These are phyloP conservation scores for Lerema accius DNA, from an alignment of 1,140 invertebrate species.

Conservation along the genomic window DNA sequence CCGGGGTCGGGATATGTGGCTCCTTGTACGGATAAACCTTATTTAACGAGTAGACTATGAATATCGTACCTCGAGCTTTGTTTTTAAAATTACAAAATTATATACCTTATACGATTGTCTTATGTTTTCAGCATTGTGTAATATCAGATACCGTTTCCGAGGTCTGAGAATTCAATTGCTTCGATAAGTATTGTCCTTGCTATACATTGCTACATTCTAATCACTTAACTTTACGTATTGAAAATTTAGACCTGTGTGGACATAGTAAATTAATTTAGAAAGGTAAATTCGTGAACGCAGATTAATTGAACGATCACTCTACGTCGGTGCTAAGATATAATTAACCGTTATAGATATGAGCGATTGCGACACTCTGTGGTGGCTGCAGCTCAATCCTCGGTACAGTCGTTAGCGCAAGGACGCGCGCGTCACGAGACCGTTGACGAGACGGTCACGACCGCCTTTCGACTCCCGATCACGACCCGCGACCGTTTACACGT, in stretches of 20 bases:
- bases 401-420: conserved; percentile 45
- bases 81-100: too few relatives aligned
- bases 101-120: not conserved
- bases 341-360: conserved; percentile 31
- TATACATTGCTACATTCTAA: too few relatives aligned
- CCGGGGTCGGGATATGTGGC: too few relatives aligned
- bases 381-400: conserved; percentile 19
- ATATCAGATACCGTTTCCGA: not conserved
- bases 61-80: too few relatives aligned
- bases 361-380: conserved; percentile 33
- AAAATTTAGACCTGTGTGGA: conserved; percentile 7
- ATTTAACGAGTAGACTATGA: too few relatives aligned
- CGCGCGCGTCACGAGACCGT: conserved; percentile 55
- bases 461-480: conserved; percentile 50
- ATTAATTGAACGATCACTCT: conserved; percentile 30
- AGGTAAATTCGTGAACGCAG: conserved; percentile 29
- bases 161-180: too few relatives aligned
- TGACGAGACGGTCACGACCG: conserved; percentile 56
- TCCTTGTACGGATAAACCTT: too few relatives aligned
- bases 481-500: conserved; percentile 29
- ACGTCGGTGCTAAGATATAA: conserved; percentile 21
- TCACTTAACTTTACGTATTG: not conserved
- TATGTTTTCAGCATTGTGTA: not conserved
- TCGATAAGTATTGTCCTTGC: too few relatives aligned
- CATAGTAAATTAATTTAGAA: conserved; percentile 29